Evolutionary conservation across 1,140 invertebrate species (phyloP), one percentile per base, ranked within the genome.

Genomic region (Cotesia vestalis): DNA sequence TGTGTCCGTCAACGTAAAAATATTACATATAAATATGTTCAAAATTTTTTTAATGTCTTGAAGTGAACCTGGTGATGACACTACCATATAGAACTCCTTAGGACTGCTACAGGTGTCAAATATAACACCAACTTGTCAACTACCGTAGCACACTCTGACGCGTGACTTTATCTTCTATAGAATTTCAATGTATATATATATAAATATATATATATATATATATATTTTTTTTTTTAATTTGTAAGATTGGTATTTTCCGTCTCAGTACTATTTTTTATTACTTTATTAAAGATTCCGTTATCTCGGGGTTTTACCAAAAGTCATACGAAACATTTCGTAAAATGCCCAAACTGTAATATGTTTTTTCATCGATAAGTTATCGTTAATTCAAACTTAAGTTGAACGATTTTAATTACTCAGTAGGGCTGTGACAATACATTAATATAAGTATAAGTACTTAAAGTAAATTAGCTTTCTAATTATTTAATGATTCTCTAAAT

Each of bases 41-140:
- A 4, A 17, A 59, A 9, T 59, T 17, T 59, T 59, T 46, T 46
- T 6, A 46, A 46, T 46, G 40, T 46, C 14, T 20, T 59, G 8
- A 55, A 20, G 57, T 59, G 17, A 8, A 8, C 27, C 55, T 59
- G 64, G 38, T 17, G 64, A 72, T 52, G 57, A 57, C 57, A 78
- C 77, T 76, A 79, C 77, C 75, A 77, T 76, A 81, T 27, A 27
- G 3, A 1, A 27, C 27, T 27, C 75, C 79, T 79, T 80, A 73
- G 36, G 51, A 73, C 72, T 59, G 40, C 75, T 66, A 72, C 69
- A 87, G 83, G 85, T 87, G 85, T 84, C 82, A 85, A 87, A 87
- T 86, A 79, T 87, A 82, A 78, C 85, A 86, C 79, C 75, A 77
- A 76, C 78, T 75, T 78, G 85, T 80, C 84, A 87, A 87, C 84